These are phyloP conservation scores for Etheostoma perlongum DNA, from an alignment of 2,797 vertebrate genomes.

Conservation along the genomic window DNA sequence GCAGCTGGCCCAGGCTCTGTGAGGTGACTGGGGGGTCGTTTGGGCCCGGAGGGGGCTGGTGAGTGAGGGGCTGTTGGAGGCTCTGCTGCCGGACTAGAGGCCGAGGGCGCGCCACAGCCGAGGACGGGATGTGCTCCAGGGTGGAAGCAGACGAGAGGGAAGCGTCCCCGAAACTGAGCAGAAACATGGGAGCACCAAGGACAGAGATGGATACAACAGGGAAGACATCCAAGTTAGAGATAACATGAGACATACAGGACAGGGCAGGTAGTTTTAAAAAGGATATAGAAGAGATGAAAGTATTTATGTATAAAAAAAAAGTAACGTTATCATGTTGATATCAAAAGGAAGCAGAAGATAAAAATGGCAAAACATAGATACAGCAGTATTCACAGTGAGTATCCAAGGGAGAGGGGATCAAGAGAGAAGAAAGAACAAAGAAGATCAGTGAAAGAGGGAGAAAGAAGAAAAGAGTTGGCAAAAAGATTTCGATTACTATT, in stretches of 20 bases:
- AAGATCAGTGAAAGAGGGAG: constrained; percentile 8
- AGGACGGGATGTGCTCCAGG: constrained; percentile 98
- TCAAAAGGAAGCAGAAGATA: constrained; percentile 38
- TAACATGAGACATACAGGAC: constrained; percentile 18
- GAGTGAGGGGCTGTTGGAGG: constrained; percentile 97
- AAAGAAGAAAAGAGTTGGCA: constrained; percentile 48
- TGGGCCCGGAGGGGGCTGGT: constrained; percentile 93
- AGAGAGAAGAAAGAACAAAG: constrained; percentile 37
- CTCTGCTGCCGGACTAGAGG: constrained; percentile 98
- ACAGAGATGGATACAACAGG: constrained; percentile 53
- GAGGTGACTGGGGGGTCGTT: constrained; percentile 96
- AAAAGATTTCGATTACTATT: constrained; percentile 27
- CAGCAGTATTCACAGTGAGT: constrained; percentile 36
- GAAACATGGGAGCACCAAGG: constrained; percentile 41
- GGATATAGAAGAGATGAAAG: constrained; percentile 37
- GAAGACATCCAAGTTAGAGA: constrained; percentile 49
- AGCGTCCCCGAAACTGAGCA: constrained; percentile 78
- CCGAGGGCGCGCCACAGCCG: constrained; percentile 92
- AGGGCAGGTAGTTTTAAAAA: constrained; percentile 35
- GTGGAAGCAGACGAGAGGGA: constrained; percentile 96
- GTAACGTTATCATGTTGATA: constrained; percentile 23
- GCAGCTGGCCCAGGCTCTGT: constrained; percentile 97
- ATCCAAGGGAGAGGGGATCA: constrained; percentile 43
- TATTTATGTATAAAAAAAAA: neutral
- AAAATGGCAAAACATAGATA: constrained; percentile 46